phyloP scores from a whole-genome alignment of 2,888 invertebrate genomes.

The Tortrix viridana region DNA sequence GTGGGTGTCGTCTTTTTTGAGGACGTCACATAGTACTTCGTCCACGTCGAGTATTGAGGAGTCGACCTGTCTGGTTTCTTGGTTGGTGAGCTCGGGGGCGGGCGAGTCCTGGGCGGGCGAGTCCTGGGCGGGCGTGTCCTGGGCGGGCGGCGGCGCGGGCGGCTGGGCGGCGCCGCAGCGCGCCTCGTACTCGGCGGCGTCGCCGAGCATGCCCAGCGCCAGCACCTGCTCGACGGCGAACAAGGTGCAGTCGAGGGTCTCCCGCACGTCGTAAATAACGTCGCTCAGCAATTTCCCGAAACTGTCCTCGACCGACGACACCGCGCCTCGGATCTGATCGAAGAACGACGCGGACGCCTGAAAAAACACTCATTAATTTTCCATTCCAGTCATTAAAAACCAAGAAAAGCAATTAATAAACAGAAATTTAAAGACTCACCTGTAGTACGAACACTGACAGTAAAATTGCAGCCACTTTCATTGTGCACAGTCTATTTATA shows the following conservation, averaged over 20 bases:
- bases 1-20: constrained; percentile 44
- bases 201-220: constrained; percentile 46
- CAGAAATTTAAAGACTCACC: constrained; percentile 46
- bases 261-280: constrained; percentile 66
- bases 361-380: constrained; percentile 44
- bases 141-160: constrained; percentile 3
- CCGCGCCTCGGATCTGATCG: constrained; percentile 58
- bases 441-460: constrained; percentile 49
- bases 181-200: constrained; percentile 46
- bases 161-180: constrained; percentile 41
- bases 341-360: constrained; percentile 65
- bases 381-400: neutral
- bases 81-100: constrained; percentile 16
- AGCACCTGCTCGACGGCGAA: constrained; percentile 66
- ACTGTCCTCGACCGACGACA: constrained; percentile 59
- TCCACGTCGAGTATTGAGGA: constrained; percentile 47
- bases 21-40: constrained; percentile 45
- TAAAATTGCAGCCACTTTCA: constrained; percentile 51
- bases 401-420: too few species aligned
- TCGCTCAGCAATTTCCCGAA: constrained; percentile 66
- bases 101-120: constrained; percentile 14
- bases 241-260: constrained; percentile 69
- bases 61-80: constrained; percentile 41
- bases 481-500: constrained; percentile 44
- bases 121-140: constrained; percentile 10